Conservation (phyloP, 2,888 invertebrate species). For the Phengaris alcon region DNA sequence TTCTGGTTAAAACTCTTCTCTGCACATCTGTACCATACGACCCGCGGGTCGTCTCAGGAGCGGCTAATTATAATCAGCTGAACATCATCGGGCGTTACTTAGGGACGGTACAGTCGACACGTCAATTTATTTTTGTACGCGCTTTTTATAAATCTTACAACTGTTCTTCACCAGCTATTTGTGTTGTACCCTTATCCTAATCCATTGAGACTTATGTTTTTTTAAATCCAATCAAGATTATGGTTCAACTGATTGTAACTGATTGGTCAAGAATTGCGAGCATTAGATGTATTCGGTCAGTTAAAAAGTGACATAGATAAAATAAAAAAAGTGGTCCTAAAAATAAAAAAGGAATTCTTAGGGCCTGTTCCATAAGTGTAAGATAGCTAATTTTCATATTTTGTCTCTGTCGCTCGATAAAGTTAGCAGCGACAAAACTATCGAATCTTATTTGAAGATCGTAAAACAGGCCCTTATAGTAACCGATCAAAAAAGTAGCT, state of each 20-base stretch:
- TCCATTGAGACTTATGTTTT: neutral
- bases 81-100: conserved; percentile 74
- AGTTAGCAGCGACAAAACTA: too few relatives aligned
- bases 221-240: neutral
- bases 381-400: too few relatives aligned
- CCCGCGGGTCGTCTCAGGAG: conserved; percentile 59
- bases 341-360: neutral
- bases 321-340: neutral
- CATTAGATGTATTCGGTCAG: neutral
- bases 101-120: conserved; percentile 66
- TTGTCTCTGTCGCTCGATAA: too few relatives aligned
- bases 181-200: conserved; percentile 2
- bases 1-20: conserved; percentile 5
- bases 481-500: conserved; percentile 2
- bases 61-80: conserved; percentile 78
- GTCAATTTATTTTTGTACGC: conserved; percentile 65
- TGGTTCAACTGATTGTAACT: neutral
- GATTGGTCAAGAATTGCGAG: neutral
- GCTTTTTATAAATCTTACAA: conserved; percentile 55
- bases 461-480: too few relatives aligned
- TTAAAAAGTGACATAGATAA: neutral
- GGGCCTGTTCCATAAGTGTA: neutral
- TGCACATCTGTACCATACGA: conserved; percentile 46
- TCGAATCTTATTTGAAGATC: too few relatives aligned
- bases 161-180: conserved; percentile 27